Conservation (phyloP, 2,888 invertebrate species). For the Marasmarcha lunaedactyla region DNA sequence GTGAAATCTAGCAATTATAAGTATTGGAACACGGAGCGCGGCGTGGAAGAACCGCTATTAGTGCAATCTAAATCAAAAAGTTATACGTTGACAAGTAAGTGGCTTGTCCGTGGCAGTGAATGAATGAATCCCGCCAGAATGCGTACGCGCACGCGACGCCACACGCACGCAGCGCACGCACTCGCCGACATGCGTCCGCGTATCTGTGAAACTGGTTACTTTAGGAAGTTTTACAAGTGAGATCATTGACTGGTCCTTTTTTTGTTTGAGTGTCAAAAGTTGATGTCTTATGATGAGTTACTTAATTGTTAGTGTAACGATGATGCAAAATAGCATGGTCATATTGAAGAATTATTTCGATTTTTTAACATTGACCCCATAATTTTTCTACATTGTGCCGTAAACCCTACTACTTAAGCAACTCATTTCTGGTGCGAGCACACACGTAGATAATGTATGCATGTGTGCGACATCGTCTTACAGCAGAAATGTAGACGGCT, state of each 20-base stretch:
- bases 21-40: not conserved
- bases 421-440: too few relatives aligned
- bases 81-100: constrained; percentile 35
- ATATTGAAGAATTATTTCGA: too few relatives aligned
- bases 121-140: constrained; percentile 60
- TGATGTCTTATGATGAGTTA: constrained; percentile 34
- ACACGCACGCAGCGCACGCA: constrained; percentile 15
- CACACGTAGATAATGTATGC: too few relatives aligned
- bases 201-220: constrained; percentile 44
- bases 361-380: too few relatives aligned
- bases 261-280: constrained; percentile 35
- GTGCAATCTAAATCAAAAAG: constrained; percentile 19
- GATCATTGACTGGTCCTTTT: not conserved
- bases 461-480: too few relatives aligned
- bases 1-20: not conserved
- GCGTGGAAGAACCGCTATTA: not conserved
- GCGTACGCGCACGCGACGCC: constrained; percentile 44
- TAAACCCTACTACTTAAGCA: too few relatives aligned
- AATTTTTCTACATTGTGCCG: too few relatives aligned
- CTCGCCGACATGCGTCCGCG: constrained; percentile 19
- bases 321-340: too few relatives aligned
- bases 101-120: constrained; percentile 28
- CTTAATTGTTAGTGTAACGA: too few relatives aligned
- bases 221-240: constrained; percentile 11
- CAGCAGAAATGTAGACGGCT: too few relatives aligned